These are phyloP conservation scores for Patella depressa DNA, from an alignment of 2,888 invertebrate species.

Conservation along the genomic window DNA sequence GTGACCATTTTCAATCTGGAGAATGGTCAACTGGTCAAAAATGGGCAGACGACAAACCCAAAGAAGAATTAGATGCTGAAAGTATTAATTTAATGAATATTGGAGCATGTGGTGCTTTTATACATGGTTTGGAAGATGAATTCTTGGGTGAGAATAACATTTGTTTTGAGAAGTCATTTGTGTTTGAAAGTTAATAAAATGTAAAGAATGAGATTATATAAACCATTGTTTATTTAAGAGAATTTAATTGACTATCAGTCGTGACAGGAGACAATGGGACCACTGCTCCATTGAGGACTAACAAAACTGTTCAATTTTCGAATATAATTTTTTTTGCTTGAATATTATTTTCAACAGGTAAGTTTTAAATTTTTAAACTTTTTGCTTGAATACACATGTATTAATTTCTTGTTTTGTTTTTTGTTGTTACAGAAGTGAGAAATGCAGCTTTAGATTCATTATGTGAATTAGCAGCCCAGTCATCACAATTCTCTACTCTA, in stretches of 20 bases:
- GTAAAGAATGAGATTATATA: no score
- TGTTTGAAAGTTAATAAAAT: neutral
- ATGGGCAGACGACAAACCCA: slow-evolving; percentile 86
- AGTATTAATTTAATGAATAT: slow-evolving; percentile 86
- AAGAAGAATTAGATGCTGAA: slow-evolving; percentile 82
- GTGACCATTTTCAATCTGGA: slow-evolving; percentile 85
- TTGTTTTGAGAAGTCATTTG: neutral
- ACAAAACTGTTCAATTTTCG: no score
- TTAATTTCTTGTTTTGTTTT: no score
- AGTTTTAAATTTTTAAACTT: no score
- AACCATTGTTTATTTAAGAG: neutral
- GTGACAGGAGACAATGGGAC: no score
- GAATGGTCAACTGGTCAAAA: slow-evolving; percentile 94
- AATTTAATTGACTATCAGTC: no score
- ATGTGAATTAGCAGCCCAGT: slow-evolving; percentile 87
- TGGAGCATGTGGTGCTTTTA: slow-evolving; percentile 97
- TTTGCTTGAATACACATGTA: no score
- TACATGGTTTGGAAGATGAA: slow-evolving; percentile 98
- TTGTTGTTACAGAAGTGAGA: slow-evolving; percentile 82
- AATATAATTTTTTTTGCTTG: no score
- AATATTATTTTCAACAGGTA: no score
- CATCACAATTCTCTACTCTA: slow-evolving; percentile 84
- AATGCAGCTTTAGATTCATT: slow-evolving; percentile 95
- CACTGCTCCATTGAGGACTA: no score
- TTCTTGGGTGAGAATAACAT: slow-evolving; percentile 79